Evolutionary conservation across 1,140 invertebrate species (phyloP).

Genomic region (Drosophila grimshawi): DNA sequence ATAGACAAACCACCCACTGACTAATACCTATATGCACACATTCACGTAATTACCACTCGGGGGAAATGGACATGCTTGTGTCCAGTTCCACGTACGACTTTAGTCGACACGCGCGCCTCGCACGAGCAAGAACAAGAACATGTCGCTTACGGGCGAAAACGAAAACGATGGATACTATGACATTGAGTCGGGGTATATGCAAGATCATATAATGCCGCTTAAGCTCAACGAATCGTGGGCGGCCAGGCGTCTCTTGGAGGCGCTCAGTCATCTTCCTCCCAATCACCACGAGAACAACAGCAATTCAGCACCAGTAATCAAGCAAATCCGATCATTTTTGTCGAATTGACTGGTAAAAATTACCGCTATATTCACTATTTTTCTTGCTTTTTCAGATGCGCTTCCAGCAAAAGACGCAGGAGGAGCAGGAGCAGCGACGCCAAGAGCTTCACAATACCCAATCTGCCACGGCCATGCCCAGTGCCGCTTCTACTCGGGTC

Average conservation of each 20-base stretch:
- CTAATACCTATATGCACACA: constrained; percentile 13
- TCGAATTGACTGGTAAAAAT: neutral
- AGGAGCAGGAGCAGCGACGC: constrained; percentile 70
- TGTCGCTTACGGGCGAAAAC: constrained; percentile 56
- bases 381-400: constrained; percentile 69
- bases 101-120: constrained; percentile 65
- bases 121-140: constrained; percentile 47
- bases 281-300: constrained; percentile 29
- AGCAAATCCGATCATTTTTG: neutral
- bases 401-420: constrained; percentile 76
- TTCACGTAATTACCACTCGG: constrained; percentile 65
- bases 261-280: constrained; percentile 72
- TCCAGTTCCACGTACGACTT: constrained; percentile 51
- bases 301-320: constrained; percentile 67
- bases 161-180: constrained; percentile 24
- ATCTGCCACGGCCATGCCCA: constrained; percentile 14
- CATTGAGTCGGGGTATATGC: constrained; percentile 23
- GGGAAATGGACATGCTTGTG: constrained; percentile 68
- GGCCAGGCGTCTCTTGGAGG: constrained; percentile 84
- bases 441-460: constrained; percentile 46
- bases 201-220: constrained; percentile 84
- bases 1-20: constrained; percentile 47
- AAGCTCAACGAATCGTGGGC: constrained; percentile 86
- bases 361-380: constrained; percentile 1
- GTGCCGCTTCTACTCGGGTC: constrained; percentile 37